Base-by-base conservation (phyloP, 2,797 vertebrate genomes). In the Merluccius polli region DNA sequence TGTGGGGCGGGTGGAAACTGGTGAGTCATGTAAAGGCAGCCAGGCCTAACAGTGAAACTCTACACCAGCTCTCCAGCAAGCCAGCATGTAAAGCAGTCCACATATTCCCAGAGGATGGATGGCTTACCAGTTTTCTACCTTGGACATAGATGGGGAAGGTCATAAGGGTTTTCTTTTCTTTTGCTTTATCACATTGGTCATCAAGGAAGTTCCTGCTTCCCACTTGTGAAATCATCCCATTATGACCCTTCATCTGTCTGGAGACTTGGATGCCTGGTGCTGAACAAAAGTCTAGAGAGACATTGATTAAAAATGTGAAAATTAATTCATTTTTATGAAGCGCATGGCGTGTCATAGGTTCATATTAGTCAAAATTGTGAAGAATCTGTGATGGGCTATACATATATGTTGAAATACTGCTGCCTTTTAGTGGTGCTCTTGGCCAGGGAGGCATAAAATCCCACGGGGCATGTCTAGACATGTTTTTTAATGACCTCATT, bases 21-120 rank as follows among this genome's bases (percentile, higher is more conserved):
- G 83, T 69, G 78, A 82, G 81, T 82, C 84, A 79, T 83, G 70
- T 87, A 76, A 86, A 82, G 86, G 81, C 81, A 82, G 81, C 48
- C 79, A 77, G 69, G 67, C 70, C 30, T 78, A 31, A 5, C 79
- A 52, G 30, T 86, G 84, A 87, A 91, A 90, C 82, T 73, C 77
- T 73, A 88, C 81, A 91, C 81, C 84, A 69, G 74, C 70, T 77
- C 78, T 77, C 77, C 75, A 77, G 81, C 75, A 33, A 74, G 27
- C 76, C 74, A 44, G 74, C 67, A 16, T 77, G 76, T 72, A 29
- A 30, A 67, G n/a, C 68, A 83, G 76, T 81, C 82, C 84, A 85
- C 67, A 76, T 30, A 32, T 32, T 75, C 77, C 77, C 76, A 80
- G 48, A 29, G 70, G 78, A 72, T 73, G 77, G 72, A 52, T 29